Percentiles rank a stretch among this genome's conserved stretches.
These are phyloP conservation scores for Argyresthia albistria DNA, from an alignment of 2,888 invertebrate species.

Conservation along the genomic window DNA sequence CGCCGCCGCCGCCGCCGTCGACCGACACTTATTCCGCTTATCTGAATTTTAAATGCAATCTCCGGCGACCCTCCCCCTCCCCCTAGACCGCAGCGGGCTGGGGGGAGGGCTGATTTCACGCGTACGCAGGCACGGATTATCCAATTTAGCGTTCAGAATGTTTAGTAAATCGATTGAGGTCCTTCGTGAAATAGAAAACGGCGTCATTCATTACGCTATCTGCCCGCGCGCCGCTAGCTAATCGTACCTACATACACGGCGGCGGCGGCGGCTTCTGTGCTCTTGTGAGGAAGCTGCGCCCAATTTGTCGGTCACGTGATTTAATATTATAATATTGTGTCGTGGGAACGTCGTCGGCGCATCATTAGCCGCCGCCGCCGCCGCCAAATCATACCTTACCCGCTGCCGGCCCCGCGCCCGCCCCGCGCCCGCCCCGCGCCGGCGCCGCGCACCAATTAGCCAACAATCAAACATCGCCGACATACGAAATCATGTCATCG, in stretches of 20 bases:
- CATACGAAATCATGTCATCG: too few relatives aligned
- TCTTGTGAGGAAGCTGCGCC: neutral
- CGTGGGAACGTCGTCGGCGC: too few relatives aligned
- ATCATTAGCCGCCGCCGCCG: neutral
- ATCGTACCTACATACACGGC: neutral
- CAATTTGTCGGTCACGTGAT: neutral
- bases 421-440: neutral
- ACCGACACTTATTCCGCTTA: conserved; percentile 48
- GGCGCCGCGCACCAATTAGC: neutral
- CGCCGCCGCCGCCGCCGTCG: neutral
- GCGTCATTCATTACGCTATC: neutral
- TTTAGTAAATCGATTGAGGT: neutral
- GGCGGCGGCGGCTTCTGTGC: neutral
- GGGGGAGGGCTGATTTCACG: conserved; percentile 1
- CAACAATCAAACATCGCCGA: too few relatives aligned
- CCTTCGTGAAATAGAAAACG: too few relatives aligned
- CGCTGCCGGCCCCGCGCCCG: neutral
- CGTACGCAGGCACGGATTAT: neutral
- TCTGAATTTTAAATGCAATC: conserved; percentile 55
- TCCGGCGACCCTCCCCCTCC: neutral
- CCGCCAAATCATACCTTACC: neutral
- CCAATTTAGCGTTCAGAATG: neutral
- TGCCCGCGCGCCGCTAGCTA: conserved; percentile 6
- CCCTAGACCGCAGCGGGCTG: neutral
- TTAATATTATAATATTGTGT: too few relatives aligned